Conservation (phyloP, 2,113 vertebrate species). For the Prunella himalayana region DNA sequence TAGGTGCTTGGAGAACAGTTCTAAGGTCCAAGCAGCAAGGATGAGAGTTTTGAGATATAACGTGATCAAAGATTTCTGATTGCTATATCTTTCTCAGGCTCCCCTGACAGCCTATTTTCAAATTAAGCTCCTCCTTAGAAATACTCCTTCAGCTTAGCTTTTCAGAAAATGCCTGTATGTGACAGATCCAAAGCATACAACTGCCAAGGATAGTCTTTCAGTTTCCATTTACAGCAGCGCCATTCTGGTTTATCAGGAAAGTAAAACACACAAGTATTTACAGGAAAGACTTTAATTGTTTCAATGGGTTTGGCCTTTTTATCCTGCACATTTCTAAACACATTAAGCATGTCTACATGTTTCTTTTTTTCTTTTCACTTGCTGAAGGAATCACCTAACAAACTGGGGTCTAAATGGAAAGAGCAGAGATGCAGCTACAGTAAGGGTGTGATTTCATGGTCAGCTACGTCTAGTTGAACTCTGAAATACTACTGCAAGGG, state of each 20-base stretch:
- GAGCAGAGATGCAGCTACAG: not conserved
- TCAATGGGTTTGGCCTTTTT: not conserved
- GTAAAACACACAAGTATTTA: not conserved
- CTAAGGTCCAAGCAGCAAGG: not conserved
- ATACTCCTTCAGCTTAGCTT: not conserved
- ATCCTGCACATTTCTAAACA: not conserved
- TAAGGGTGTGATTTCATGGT: not conserved
- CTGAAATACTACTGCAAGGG: not conserved
- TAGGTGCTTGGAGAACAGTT: not conserved
- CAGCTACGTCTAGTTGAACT: not conserved
- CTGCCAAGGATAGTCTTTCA: not conserved
- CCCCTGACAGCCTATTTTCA: not conserved
- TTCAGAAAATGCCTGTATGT: not conserved
- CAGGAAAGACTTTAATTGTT: not conserved
- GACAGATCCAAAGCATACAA: not conserved
- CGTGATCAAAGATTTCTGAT: not conserved
- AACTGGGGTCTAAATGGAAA: not conserved
- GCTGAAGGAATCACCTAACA: not conserved
- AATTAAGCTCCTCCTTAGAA: not conserved
- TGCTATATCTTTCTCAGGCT: not conserved
- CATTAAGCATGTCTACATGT: not conserved
- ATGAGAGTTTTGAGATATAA: not conserved
- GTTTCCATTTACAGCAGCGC: not conserved
- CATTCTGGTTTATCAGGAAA: not conserved
- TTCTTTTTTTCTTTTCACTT: not conserved